Base-by-base conservation (phyloP, 2,888 invertebrate species). In the Drosophila multiciliata region DNA sequence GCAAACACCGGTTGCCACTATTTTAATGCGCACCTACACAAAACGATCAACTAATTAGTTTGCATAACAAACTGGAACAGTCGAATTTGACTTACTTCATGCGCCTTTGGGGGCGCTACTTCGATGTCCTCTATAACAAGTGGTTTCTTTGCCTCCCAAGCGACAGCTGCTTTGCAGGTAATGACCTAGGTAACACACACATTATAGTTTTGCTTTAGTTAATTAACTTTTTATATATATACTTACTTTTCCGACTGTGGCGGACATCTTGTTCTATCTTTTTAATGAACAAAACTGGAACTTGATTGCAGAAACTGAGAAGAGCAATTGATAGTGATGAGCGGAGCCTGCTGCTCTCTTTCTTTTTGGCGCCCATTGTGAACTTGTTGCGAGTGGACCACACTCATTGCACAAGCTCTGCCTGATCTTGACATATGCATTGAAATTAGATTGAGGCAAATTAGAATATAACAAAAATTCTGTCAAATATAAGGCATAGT, bases 131-230 rank as follows among this genome's bases (percentile, higher is more conserved):
- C 99, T 59, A 99, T 95, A 2, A 95, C 95, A 33, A 99, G 94
- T 9, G 98, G 97, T 90, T 97, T 95, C 82, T 98, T 98, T 60
- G 98, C 96, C 87, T 96, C 97, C 99, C 99, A 99, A 6, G 99
- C 99, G 23, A 99, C 98, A 2, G 99, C 99, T 29, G 99, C 99
- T 91, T 95, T 95, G 93, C 99, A 99, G 89, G 95, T 96, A 82
- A 99, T 99, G 54, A 96, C 95, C 96, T 97, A 59, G 64, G 50
- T 7, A 4, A 35, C 62, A 57, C 9, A n/a, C n/a, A 36, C 9
- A 42, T 75, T 32, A 6, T 45, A 15, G 15, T 45, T n/a, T 29
- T 4, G 20, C 26, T 45, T 35, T 6, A 20, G 5, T 40, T 62
- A 50, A 64, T 73, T 53, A 64, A n/a, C 8, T 38, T 32, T 66